A percentile compares a stretch with the other conserved stretches of the same genome.
Conservation (phyloP, 2,113 vertebrate genomes). For the Coracopsis vasa region DNA sequence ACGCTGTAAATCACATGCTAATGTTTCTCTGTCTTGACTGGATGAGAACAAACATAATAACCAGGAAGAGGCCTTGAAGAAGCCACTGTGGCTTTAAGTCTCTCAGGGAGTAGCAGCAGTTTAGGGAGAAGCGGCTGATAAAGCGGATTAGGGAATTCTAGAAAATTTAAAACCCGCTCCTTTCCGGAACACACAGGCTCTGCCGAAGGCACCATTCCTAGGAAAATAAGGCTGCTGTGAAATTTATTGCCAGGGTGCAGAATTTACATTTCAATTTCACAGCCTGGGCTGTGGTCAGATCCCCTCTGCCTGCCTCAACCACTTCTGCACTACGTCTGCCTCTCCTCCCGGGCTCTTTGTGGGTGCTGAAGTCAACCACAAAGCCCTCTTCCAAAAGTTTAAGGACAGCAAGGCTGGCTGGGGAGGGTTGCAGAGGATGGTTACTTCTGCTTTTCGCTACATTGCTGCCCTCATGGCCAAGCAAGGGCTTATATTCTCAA, state of each 20-base stretch:
- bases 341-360: neutral
- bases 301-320: neutral
- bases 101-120: conserved; percentile 34
- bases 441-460: neutral
- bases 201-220: conserved; percentile 6
- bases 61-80: conserved; percentile 43
- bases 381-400: neutral
- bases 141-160: conserved; percentile 48
- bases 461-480: neutral
- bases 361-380: neutral
- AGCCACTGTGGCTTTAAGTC: conserved; percentile 56
- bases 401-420: neutral
- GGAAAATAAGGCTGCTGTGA: conserved; percentile 46
- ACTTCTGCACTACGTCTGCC: neutral
- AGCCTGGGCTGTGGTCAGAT: neutral
- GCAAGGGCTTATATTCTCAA: neutral
- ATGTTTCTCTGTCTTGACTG: conserved; percentile 60
- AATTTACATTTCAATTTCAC: conserved; percentile 42
- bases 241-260: conserved; percentile 31
- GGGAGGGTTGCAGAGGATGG: neutral
- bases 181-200: conserved; percentile 35
- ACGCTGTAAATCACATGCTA: conserved; percentile 57
- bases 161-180: conserved; percentile 38
- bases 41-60: conserved; percentile 49
- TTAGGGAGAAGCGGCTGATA: conserved; percentile 15